Percentiles rank a stretch among this genome's conserved stretches.
Conservation (phyloP, 2,888 invertebrate genomes). For the Coenonympha arcania region DNA sequence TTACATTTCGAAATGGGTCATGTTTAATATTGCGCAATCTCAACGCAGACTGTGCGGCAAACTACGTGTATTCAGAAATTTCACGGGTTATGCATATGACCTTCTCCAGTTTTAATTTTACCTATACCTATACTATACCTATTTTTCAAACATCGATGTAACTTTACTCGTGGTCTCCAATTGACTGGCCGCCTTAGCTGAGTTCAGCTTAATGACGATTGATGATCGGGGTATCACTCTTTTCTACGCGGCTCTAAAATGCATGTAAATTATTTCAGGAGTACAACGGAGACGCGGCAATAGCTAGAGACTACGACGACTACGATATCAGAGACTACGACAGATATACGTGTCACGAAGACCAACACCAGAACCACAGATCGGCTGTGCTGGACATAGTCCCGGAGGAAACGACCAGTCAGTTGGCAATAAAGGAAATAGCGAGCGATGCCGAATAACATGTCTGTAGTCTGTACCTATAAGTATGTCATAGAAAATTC, state of each 20-base stretch:
- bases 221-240: too few relatives aligned
- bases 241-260: neutral
- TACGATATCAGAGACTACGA: constrained; percentile 19
- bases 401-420: constrained; percentile 56
- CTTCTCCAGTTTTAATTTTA: too few relatives aligned
- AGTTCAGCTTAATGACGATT: too few relatives aligned
- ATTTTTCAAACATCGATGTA: too few relatives aligned
- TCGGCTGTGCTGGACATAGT: constrained; percentile 40
- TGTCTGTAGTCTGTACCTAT: too few relatives aligned
- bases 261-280: constrained; percentile 19
- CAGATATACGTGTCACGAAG: constrained; percentile 26
- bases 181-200: too few relatives aligned
- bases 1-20: neutral
- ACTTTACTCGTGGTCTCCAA: too few relatives aligned
- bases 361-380: constrained; percentile 22
- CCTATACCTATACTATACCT: too few relatives aligned
- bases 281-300: constrained; percentile 12
- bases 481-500: too few relatives aligned
- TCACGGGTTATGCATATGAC: too few relatives aligned
- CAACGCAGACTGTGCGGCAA: neutral
- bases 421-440: constrained; percentile 50
- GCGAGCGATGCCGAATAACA: constrained; percentile 34
- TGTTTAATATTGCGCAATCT: neutral
- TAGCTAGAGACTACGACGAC: constrained; percentile 19
- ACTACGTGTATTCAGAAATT: neutral